Conservation (phyloP, 2,113 vertebrate genomes). For the Ctenodactylus gundi region DNA sequence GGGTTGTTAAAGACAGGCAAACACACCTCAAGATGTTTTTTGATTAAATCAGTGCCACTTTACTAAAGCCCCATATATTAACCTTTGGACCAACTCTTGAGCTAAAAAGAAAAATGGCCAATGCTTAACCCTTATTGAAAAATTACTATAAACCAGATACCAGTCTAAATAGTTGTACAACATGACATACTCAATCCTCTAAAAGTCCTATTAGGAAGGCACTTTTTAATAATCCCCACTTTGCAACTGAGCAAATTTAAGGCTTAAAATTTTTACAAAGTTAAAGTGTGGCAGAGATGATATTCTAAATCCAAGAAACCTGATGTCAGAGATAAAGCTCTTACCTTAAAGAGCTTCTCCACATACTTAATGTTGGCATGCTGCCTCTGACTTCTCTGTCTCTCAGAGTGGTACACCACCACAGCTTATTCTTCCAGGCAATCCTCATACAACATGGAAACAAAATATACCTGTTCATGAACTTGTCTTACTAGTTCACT, state of each 20-base stretch:
- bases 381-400: background rate
- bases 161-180: background rate
- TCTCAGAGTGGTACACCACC: background rate
- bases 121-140: background rate
- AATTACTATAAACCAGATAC: background rate
- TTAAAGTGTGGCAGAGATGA: background rate
- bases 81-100: background rate
- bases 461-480: slow-evolving; percentile 7
- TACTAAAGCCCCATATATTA: slow-evolving; percentile 9
- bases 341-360: background rate
- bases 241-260: slow-evolving; percentile 18
- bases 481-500: background rate
- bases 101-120: background rate
- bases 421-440: background rate
- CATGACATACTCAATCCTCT: background rate
- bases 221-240: background rate
- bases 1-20: background rate
- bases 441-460: background rate
- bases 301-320: slow-evolving; percentile 1
- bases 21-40: background rate
- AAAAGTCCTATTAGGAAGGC: background rate
- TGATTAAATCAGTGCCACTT: slow-evolving; percentile 17
- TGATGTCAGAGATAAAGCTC: background rate
- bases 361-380: background rate
- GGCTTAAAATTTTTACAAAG: slow-evolving; percentile 22